Percentiles rank a stretch among this genome's conserved stretches.
These are phyloP conservation scores for Mystacornis crossleyi DNA, from an alignment of 2,113 vertebrate species.

Conservation along the genomic window DNA sequence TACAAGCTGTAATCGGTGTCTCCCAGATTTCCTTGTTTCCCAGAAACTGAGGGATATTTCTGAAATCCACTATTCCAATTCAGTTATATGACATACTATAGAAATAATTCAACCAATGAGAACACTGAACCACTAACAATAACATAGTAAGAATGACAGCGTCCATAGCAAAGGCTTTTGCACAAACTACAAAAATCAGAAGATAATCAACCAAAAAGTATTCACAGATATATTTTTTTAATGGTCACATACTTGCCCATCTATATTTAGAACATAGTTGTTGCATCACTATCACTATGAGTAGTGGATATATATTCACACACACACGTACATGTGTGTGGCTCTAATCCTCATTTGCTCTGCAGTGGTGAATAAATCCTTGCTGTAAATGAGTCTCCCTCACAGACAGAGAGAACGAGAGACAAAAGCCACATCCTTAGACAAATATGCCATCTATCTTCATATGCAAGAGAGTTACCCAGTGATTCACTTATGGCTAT, in stretches of 20 bases:
- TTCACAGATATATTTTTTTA: background rate
- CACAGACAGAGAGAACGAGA: background rate
- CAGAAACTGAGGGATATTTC: background rate
- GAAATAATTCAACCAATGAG: background rate
- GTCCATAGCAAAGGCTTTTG: background rate
- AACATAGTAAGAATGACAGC: background rate
- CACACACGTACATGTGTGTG: background rate
- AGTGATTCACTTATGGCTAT: background rate
- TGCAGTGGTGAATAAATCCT: background rate
- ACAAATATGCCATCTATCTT: constrained; percentile 3
- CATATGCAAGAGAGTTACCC: background rate
- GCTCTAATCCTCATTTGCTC: background rate
- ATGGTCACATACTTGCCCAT: background rate
- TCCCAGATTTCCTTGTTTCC: background rate
- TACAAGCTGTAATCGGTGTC: background rate
- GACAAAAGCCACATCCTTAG: background rate
- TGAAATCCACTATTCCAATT: background rate
- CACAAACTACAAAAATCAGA: background rate
- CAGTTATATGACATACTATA: background rate
- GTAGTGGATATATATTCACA: background rate
- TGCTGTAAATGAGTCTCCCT: background rate
- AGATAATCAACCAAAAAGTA: background rate
- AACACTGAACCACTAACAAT: background rate
- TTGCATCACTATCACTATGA: background rate
- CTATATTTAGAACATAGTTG: background rate